Base-by-base conservation (phyloP, 2,888 invertebrate genomes). In the Megalurothrips usitatus region DNA sequence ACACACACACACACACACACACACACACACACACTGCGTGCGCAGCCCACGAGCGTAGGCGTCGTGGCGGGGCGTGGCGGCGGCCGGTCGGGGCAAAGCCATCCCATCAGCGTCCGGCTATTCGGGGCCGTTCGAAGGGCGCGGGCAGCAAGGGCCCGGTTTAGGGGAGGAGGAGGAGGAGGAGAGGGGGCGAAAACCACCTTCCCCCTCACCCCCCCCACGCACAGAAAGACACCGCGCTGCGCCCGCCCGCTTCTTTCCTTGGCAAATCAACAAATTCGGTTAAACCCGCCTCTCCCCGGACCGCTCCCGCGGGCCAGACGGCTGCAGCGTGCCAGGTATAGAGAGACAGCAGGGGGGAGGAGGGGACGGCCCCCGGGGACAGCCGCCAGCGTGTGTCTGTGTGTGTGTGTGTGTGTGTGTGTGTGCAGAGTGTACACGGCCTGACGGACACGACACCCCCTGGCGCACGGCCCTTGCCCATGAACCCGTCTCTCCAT, bases 91-190 rank as follows among this genome's bases (percentile, higher is more conserved):
- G 68, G 68, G 23, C 68, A 68, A 68, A 68, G 68, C 68, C 68
- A 68, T 68, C 68, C 68, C 68, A 68, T 68, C 68, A 68, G 68
- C 23, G 68, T 68, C 68, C 68, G 68, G 68, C 68, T 23, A 68
- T 68, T 68, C 23, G 68, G 68, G 68, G 68, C 68, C 68, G 23
- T 23, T 68, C 23, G 23, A 23, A n/a, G 68, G 68, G 68, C 23
- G 68, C 23, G 68, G 23, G 63, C 63, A n/a, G 63, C n/a, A n/a
- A 19, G 63, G 68, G 68, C 68, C 23, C n/a, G 68, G 68, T 11
- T 12, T 1, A n/a, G 63, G n/a, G 63, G 63, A 9, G 63, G 19
- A n/a, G n/a, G 63, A 11, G 63, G n/a, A n/a, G n/a, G n/a, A n/a
- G 49, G 49, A 14, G 52, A 17, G 19, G 58, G 58, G 14, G 58